These are phyloP conservation scores for Pantherophis vulpinus DNA, from an alignment of 2,797 vertebrate species.

Conservation along the genomic window DNA sequence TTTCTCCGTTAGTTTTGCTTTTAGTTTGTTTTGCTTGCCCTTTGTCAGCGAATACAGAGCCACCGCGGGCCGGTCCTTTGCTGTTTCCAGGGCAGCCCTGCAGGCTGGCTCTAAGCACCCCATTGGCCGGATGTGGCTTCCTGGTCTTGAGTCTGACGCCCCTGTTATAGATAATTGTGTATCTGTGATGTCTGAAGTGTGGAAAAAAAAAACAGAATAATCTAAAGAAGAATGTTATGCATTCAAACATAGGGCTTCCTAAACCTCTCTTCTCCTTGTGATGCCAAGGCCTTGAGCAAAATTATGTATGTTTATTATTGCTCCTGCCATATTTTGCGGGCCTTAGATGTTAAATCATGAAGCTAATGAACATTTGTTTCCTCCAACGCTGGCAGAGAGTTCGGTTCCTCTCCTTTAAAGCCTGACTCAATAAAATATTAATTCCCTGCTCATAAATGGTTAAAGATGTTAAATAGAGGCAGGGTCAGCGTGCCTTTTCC, in stretches of 20 bases:
- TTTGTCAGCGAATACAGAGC: no score
- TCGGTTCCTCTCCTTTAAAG: slow-evolving; percentile 56
- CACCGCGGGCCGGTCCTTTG: no score
- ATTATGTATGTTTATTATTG: slow-evolving; percentile 8
- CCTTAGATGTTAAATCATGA: slow-evolving; percentile 50
- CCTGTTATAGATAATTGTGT: not conserved
- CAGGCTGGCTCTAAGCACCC: no score
- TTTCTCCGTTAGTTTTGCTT: no score
- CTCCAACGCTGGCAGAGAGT: slow-evolving; percentile 42
- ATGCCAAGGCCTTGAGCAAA: not conserved
- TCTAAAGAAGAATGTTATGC: not conserved
- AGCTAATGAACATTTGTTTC: slow-evolving; percentile 53
- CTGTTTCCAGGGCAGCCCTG: no score
- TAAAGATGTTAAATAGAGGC: slow-evolving; percentile 48
- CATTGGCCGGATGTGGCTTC: no score
- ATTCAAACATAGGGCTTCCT: not conserved
- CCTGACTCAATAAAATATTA: slow-evolving; percentile 65
- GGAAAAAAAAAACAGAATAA: not conserved
- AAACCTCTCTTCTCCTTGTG: not conserved
- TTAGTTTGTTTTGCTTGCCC: no score
- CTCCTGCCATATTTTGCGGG: slow-evolving; percentile 24
- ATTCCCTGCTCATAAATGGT: slow-evolving; percentile 61
- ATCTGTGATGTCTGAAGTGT: not conserved
- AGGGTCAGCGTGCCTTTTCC: slow-evolving; percentile 44
- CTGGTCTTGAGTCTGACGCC: no score